Evolutionary conservation across 2,113 vertebrate species (phyloP).

Genomic region (Mormyrus iriodes): DNA sequence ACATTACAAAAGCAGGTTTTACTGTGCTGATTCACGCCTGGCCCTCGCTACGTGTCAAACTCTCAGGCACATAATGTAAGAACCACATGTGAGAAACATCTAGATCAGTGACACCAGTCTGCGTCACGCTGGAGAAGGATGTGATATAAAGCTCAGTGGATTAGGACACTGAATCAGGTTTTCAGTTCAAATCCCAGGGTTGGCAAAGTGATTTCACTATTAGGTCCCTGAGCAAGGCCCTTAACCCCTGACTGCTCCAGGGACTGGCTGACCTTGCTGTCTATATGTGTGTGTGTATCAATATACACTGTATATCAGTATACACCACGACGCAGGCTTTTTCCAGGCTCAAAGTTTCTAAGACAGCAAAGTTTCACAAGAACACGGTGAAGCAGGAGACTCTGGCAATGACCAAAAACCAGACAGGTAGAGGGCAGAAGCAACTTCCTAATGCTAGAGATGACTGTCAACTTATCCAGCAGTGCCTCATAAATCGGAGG

Average conservation of each 20-base stretch:
- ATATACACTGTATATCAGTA: background rate
- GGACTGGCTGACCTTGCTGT: background rate
- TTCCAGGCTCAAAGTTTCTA: too few relatives aligned
- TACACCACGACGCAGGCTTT: too few relatives aligned
- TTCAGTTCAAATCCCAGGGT: background rate
- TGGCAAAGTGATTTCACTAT: background rate
- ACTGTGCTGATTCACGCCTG: background rate
- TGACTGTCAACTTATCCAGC: too few relatives aligned
- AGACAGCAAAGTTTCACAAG: too few relatives aligned
- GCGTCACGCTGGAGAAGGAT: background rate
- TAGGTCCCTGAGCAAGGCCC: background rate
- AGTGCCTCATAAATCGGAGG: too few relatives aligned
- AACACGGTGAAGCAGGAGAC: too few relatives aligned
- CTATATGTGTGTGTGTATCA: background rate
- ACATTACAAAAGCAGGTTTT: background rate
- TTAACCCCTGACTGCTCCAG: background rate
- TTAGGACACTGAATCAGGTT: background rate
- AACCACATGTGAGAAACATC: background rate
- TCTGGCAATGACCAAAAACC: too few relatives aligned
- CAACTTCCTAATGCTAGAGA: too few relatives aligned
- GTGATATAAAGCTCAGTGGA: background rate
- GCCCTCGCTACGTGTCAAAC: background rate
- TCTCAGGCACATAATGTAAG: background rate
- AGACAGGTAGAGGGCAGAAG: too few relatives aligned
- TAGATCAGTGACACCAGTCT: background rate